Conservation (phyloP, 2,888 invertebrate genomes). For the Mesorhabditis spiculigera region DNA sequence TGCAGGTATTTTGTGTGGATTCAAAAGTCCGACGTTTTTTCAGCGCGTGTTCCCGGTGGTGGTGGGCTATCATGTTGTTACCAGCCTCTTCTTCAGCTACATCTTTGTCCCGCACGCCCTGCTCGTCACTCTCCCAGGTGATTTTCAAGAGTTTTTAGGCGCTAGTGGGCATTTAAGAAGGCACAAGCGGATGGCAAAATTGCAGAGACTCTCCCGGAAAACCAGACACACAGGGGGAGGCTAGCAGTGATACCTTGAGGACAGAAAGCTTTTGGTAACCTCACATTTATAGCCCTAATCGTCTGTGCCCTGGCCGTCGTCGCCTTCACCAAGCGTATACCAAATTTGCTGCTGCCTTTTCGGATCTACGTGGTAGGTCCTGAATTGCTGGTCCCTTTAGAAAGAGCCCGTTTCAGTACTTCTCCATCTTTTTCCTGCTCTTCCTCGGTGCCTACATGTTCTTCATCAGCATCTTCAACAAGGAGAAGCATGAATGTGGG, state of each 20-base stretch:
- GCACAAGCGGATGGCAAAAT: too few relatives aligned
- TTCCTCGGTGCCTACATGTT: constrained; percentile 38
- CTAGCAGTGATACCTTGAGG: too few relatives aligned
- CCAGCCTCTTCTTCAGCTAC: background rate
- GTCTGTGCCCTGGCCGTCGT: background rate
- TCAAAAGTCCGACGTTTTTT: background rate
- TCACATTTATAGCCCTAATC: background rate
- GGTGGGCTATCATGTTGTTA: background rate
- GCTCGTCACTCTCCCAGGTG: background rate
- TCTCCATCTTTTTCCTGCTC: constrained; percentile 30
- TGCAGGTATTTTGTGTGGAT: background rate
- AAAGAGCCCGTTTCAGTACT: constrained; percentile 19
- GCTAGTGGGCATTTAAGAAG: too few relatives aligned
- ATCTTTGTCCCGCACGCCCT: constrained; percentile 1
- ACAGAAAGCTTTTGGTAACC: too few relatives aligned
- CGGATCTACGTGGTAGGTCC: background rate
- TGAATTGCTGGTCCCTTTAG: background rate
- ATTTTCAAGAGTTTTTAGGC: background rate
- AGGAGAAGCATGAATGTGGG: constrained; percentile 21
- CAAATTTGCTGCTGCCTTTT: background rate
- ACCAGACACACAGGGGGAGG: too few relatives aligned
- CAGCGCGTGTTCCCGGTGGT: constrained; percentile 2
- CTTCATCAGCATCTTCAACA: constrained; percentile 30
- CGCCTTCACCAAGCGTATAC: background rate
- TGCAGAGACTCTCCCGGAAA: too few relatives aligned